phyloP scores from a whole-genome alignment of 2,888 invertebrate genomes.

The Cepaea hortensis region DNA sequence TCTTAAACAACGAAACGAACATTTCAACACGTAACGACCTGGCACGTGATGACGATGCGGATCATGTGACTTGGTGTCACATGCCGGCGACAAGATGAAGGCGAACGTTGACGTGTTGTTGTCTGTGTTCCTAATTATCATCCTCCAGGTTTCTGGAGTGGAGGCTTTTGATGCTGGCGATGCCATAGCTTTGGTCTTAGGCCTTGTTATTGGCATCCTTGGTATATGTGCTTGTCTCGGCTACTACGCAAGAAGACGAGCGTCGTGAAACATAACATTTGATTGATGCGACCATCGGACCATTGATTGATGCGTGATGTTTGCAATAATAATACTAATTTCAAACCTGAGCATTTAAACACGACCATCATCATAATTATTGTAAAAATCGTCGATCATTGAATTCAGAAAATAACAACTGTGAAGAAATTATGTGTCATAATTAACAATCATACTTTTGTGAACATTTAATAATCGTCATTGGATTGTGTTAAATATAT shows the following conservation, averaged over 20 bases:
- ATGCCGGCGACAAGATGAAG: slow-evolving; percentile 46
- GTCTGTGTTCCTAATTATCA: slow-evolving; percentile 55
- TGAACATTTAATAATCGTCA: no score
- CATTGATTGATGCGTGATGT: no score
- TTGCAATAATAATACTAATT: no score
- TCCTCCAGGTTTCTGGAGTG: slow-evolving; percentile 68
- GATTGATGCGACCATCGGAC: background rate
- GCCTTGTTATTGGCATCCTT: slow-evolving; percentile 74
- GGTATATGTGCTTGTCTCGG: slow-evolving; percentile 77
- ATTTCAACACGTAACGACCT: background rate
- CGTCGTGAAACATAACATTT: slow-evolving; percentile 37
- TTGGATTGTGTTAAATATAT: no score
- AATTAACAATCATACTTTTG: no score
- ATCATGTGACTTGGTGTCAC: slow-evolving; percentile 45
- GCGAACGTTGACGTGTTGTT: slow-evolving; percentile 8
- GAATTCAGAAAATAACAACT: no score
- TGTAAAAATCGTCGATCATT: no score
- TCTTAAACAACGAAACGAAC: background rate
- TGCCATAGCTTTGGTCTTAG: slow-evolving; percentile 75
- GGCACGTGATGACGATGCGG: background rate
- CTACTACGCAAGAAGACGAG: slow-evolving; percentile 74
- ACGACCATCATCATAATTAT: no score
- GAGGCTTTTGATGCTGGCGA: slow-evolving; percentile 76
- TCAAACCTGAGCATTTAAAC: no score
- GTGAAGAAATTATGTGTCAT: no score